Evolutionary conservation across 2,797 vertebrate species (phyloP).

Genomic region (Bufotes viridis): DNA sequence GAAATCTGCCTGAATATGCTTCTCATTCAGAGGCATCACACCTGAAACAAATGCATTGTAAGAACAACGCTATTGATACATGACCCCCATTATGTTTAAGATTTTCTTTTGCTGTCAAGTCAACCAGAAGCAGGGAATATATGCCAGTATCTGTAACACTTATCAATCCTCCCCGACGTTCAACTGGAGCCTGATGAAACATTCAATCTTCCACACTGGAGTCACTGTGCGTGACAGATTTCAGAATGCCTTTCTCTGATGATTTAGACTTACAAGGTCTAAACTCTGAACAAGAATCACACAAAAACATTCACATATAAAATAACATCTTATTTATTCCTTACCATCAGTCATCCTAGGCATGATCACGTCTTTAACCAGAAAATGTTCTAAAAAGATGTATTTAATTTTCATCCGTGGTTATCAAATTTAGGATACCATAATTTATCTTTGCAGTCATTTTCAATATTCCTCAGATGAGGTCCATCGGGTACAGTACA

Average conservation of each 20-base stretch:
- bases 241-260: background rate
- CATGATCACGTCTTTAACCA: background rate
- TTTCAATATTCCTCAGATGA: no score
- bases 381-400: no score
- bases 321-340: background rate
- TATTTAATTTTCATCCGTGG: no score
- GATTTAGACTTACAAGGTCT: background rate
- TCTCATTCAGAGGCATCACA: background rate
- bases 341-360: background rate
- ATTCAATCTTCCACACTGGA: slow-evolving; percentile 1
- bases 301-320: background rate
- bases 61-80: background rate
- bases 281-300: background rate
- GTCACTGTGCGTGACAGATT: background rate
- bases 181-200: background rate
- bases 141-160: background rate
- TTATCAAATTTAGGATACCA: no score
- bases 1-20: background rate
- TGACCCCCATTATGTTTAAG: slow-evolving; percentile 16
- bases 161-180: background rate
- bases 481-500: no score
- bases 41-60: background rate
- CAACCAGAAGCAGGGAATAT: background rate
- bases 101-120: background rate
- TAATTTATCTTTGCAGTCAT: no score